These are phyloP conservation scores for Miltochrista miniata DNA, from an alignment of 2,888 invertebrate species.

Conservation along the genomic window DNA sequence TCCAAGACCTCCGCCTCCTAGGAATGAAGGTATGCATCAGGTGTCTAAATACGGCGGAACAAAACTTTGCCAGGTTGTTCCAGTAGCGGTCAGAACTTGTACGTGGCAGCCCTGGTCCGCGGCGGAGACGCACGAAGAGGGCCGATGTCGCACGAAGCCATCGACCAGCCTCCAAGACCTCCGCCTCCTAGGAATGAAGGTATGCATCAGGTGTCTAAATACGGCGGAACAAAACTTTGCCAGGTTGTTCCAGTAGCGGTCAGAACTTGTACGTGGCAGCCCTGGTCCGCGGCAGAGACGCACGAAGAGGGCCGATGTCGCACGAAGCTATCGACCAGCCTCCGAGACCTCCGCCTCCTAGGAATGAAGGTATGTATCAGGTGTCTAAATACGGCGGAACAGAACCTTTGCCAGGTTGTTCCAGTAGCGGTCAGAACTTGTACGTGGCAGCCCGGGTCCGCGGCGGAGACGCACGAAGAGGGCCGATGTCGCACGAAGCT, in stretches of 20 bases:
- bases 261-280: constrained; percentile 97
- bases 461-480: constrained; percentile 56
- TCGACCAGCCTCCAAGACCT: constrained; percentile 90
- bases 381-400: constrained; percentile 52
- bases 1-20: constrained; percentile 93
- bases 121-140: constrained; percentile 57
- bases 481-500: constrained; percentile 71
- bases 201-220: constrained; percentile 50
- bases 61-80: constrained; percentile 84
- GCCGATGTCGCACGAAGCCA: constrained; percentile 70
- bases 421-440: constrained; percentile 91
- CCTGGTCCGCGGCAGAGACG: constrained; percentile 85
- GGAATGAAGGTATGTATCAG: constrained; percentile 87
- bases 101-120: constrained; percentile 94
- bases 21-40: constrained; percentile 87
- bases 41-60: constrained; percentile 52
- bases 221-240: constrained; percentile 58
- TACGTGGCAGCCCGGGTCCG: constrained; percentile 95
- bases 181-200: constrained; percentile 94
- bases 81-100: constrained; percentile 91
- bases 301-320: constrained; percentile 61
- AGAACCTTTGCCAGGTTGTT: constrained; percentile 82
- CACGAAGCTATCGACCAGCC: constrained; percentile 85
- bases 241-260: constrained; percentile 87
- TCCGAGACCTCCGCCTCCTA: constrained; percentile 93